phyloP scores from a whole-genome alignment of 30 jellyfish, hydroid and myxozoan species.

The Aurelia aurita region DNA sequence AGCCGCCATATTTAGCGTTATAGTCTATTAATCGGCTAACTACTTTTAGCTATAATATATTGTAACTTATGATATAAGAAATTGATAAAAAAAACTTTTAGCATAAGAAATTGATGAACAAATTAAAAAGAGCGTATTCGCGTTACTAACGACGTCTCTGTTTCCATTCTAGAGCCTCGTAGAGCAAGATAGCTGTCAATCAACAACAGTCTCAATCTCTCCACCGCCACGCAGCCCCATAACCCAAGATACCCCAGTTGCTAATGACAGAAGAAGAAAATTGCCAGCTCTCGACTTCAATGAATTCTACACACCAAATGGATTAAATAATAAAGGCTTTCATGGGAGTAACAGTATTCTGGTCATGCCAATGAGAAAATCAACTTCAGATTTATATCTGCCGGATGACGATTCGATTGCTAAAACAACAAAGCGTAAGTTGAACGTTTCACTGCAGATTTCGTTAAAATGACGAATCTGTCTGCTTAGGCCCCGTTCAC shows the following conservation, averaged over 20 bases:
- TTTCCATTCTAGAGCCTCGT: conserved; percentile 28
- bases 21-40: no score
- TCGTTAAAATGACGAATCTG: no score
- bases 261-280: no score
- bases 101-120: no score
- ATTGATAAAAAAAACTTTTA: no score
- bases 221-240: not conserved
- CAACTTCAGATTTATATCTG: conserved; percentile 22
- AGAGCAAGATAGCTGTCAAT: not conserved
- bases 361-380: conserved; percentile 26
- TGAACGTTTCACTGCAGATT: not conserved
- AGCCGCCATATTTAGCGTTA: no score
- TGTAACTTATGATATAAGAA: no score
- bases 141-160: not conserved
- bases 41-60: no score
- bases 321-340: conserved; percentile 29
- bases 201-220: not conserved
- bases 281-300: not conserved
- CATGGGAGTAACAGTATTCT: conserved; percentile 30
- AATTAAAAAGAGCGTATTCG: not conserved
- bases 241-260: no score
- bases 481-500: no score
- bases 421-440: conserved; percentile 30
- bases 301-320: conserved; percentile 4
- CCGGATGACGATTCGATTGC: conserved; percentile 9